These are phyloP conservation scores for Barbus barbus DNA, from an alignment of 2,113 vertebrate species.

Conservation along the genomic window DNA sequence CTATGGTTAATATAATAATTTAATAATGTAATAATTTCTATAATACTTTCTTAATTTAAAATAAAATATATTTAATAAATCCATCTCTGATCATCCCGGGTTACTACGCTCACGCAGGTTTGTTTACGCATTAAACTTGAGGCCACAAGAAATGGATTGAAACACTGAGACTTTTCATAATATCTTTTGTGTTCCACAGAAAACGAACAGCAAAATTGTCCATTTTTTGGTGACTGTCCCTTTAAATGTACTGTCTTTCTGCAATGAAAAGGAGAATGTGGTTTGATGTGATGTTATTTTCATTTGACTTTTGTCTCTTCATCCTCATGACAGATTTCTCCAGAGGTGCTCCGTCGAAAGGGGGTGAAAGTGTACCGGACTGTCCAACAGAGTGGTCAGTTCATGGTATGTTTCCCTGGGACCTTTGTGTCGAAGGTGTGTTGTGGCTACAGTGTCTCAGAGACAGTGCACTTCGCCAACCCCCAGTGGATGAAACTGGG, in stretches of 20 bases:
- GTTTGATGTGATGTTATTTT: background rate
- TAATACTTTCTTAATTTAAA: no score
- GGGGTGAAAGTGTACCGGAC: slow-evolving; percentile 89
- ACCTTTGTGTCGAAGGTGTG: slow-evolving; percentile 91
- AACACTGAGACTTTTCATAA: background rate
- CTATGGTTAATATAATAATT: no score
- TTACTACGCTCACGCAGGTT: no score
- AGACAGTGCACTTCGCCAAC: slow-evolving; percentile 92
- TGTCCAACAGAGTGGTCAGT: slow-evolving; percentile 87
- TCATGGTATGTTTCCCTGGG: slow-evolving; percentile 88
- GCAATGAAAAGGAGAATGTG: background rate
- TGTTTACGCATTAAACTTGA: no score
- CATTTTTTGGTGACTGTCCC: background rate
- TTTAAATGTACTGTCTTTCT: background rate
- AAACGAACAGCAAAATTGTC: background rate
- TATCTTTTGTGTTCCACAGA: background rate
- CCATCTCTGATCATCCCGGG: no score
- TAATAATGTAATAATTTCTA: no score
- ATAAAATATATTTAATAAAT: no score
- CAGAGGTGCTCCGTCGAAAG: slow-evolving; percentile 86
- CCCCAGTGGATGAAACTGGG: slow-evolving; percentile 90
- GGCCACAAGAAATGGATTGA: no score
- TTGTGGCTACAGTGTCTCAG: slow-evolving; percentile 90
- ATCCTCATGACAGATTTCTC: slow-evolving; percentile 79
- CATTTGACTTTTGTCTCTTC: background rate